These are phyloP conservation scores for Caretta caretta DNA, from an alignment of 2,113 vertebrate species.

Conservation along the genomic window DNA sequence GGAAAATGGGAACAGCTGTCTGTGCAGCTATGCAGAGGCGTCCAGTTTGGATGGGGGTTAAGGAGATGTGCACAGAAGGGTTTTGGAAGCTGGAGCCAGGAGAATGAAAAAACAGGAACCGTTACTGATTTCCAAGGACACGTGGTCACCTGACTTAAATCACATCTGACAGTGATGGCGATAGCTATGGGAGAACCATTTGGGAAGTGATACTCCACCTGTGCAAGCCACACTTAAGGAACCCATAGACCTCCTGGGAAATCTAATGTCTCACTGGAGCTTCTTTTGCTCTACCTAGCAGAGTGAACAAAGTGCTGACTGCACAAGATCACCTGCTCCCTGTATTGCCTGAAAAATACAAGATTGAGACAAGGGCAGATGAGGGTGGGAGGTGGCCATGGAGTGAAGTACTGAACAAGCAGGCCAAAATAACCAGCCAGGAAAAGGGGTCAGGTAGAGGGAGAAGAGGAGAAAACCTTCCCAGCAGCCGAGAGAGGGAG, in stretches of 20 bases:
- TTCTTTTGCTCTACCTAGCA: not conserved
- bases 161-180: not conserved
- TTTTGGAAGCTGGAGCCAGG: not conserved
- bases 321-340: not conserved
- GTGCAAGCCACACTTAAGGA: not conserved
- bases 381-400: not conserved
- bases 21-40: not conserved
- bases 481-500: not conserved
- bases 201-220: not conserved
- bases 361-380: not conserved
- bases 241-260: not conserved
- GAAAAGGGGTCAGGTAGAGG: not conserved
- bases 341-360: not conserved
- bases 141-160: not conserved
- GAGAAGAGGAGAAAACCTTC: not conserved
- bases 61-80: not conserved
- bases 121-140: constrained; percentile 11
- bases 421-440: not conserved
- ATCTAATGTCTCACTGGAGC: not conserved
- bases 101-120: not conserved
- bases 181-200: not conserved
- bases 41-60: too few species aligned
- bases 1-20: not conserved
- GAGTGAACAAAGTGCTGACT: not conserved
- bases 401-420: not conserved